Evolutionary conservation across 1,140 invertebrate genomes (phyloP).

Genomic region (Orius insidiosus): DNA sequence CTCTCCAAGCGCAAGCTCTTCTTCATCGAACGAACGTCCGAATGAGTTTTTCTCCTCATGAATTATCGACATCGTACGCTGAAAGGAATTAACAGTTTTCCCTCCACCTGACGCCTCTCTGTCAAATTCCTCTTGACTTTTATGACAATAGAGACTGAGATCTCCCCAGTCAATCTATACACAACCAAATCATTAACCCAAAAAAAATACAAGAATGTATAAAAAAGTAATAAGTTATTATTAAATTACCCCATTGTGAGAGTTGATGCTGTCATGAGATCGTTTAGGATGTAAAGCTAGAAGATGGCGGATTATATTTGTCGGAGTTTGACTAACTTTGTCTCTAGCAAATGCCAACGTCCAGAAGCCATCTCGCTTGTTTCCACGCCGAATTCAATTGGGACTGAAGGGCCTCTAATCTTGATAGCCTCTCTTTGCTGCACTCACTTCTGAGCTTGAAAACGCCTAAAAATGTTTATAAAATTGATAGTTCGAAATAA

Average conservation of each 20-base stretch:
- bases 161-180: too few relatives aligned
- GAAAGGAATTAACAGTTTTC: constrained; percentile 6
- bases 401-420: constrained; percentile 63
- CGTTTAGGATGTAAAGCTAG: constrained; percentile 19
- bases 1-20: too few relatives aligned
- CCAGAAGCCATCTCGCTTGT: constrained; percentile 83
- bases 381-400: constrained; percentile 79
- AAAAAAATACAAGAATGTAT: background rate
- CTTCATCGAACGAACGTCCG: too few relatives aligned
- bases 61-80: too few relatives aligned
- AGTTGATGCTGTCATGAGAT: constrained; percentile 16
- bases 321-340: constrained; percentile 30
- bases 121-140: constrained; percentile 24
- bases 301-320: constrained; percentile 28
- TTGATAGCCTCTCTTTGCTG: constrained; percentile 68
- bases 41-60: too few relatives aligned
- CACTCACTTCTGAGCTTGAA: constrained; percentile 66
- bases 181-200: background rate
- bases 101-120: constrained; percentile 23
- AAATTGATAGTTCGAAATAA: background rate
- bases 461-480: constrained; percentile 43
- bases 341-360: constrained; percentile 85
- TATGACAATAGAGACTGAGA: constrained; percentile 25
- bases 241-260: constrained; percentile 18
- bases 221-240: too few relatives aligned